These are phyloP conservation scores for Sinonovacula constricta DNA, from an alignment of 1,140 invertebrate species.

Conservation along the genomic window DNA sequence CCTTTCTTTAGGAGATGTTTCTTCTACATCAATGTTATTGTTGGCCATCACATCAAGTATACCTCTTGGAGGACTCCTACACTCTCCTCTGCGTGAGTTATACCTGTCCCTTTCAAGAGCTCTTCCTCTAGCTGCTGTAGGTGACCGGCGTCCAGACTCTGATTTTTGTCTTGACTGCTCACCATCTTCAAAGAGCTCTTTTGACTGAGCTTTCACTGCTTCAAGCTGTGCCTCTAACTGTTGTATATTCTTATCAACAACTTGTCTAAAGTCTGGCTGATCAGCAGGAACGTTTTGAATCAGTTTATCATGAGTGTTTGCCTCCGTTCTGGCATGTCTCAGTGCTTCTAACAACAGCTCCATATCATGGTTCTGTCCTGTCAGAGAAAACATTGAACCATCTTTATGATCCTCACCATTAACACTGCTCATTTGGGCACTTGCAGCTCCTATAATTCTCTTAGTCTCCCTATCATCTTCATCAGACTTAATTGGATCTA, in stretches of 20 bases:
- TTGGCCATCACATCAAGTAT: constrained; percentile 47
- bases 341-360: constrained; percentile 63
- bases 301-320: constrained; percentile 57
- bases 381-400: constrained; percentile 58
- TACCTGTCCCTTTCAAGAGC: neutral
- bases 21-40: constrained; percentile 25
- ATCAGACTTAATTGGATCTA: constrained; percentile 49
- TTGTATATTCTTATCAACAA: constrained; percentile 44
- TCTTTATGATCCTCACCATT: constrained; percentile 42
- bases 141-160: neutral
- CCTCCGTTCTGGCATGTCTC: constrained; percentile 62
- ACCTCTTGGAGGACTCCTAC: constrained; percentile 44
- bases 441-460: constrained; percentile 9
- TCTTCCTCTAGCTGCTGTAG: constrained; percentile 15
- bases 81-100: constrained; percentile 22
- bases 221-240: constrained; percentile 42
- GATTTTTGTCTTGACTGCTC: neutral
- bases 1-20: constrained; percentile 38
- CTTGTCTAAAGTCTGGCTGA: constrained; percentile 40
- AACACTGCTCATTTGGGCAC: constrained; percentile 34
- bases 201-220: constrained; percentile 50
- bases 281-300: constrained; percentile 37
- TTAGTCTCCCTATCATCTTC: constrained; percentile 43
- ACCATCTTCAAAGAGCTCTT: constrained; percentile 39
- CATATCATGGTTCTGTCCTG: constrained; percentile 59